Conservation (phyloP, 2,113 vertebrate genomes). For the Tringa solitaria region DNA sequence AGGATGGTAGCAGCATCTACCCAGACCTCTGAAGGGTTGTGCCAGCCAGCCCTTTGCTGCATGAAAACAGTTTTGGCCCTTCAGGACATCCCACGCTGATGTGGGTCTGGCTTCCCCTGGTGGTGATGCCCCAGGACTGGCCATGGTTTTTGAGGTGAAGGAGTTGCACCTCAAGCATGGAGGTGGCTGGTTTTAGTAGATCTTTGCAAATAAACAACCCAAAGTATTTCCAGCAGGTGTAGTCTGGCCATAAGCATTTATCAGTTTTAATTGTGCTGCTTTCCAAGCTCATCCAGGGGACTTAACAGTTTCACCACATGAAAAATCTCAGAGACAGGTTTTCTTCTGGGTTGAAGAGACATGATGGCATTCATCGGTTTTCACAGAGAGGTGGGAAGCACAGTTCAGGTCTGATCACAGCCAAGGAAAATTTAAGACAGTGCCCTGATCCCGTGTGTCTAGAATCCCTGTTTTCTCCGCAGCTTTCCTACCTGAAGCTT, state of each 20-base stretch:
- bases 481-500: neutral
- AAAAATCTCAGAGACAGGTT: neutral
- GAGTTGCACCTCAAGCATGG: neutral
- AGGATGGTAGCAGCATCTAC: neutral
- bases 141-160: neutral
- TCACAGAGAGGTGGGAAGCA: neutral
- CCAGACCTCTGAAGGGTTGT: neutral
- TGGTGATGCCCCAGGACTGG: neutral
- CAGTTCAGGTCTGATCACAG: neutral
- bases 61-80: neutral
- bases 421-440: neutral
- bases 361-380: fast-evolving
- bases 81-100: neutral
- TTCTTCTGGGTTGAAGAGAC: neutral
- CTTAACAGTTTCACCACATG: neutral
- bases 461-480: neutral
- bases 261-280: neutral
- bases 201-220: neutral
- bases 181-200: neutral
- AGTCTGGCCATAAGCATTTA: neutral
- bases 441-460: neutral
- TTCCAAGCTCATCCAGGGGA: neutral
- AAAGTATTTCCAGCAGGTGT: neutral
- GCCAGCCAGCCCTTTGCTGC: neutral
- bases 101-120: neutral